A percentile compares a stretch with the other conserved stretches of the same genome.
Evolutionary conservation across 92 coral and sea anemone genomes (phyloP).

Genomic region (Epizoanthus ramosus): DNA sequence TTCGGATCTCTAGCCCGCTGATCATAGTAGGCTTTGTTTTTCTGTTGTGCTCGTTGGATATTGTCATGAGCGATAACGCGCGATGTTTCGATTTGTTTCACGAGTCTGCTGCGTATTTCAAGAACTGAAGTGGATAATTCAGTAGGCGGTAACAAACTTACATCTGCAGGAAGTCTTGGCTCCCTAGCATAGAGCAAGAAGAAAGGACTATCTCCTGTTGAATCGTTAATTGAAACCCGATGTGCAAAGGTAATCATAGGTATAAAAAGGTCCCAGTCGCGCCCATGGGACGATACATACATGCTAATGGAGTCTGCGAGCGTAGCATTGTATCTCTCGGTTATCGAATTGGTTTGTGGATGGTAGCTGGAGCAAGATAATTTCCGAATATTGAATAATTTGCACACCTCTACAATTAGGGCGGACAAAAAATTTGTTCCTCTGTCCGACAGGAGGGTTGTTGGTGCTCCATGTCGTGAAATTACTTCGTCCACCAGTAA

Average conservation of each 20-base stretch:
- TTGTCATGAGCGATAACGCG: slow-evolving; percentile 25
- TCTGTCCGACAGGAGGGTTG: slow-evolving; percentile 55
- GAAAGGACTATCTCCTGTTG: slow-evolving; percentile 67
- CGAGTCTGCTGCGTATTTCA: slow-evolving; percentile 57
- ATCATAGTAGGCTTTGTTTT: slow-evolving; percentile 17
- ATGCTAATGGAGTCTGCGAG: slow-evolving; percentile 50
- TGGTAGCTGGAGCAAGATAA: slow-evolving; percentile 51
- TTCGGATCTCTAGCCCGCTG: slow-evolving; percentile 22
- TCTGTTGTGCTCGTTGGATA: slow-evolving; percentile 30
- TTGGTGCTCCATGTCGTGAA: slow-evolving; percentile 54
- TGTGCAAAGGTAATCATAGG: slow-evolving; percentile 45
- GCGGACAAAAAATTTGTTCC: slow-evolving; percentile 57
- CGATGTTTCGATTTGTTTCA: slow-evolving; percentile 59
- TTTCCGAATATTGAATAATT: slow-evolving; percentile 40
- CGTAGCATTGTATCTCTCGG: slow-evolving; percentile 53
- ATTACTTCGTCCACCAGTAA: slow-evolving; percentile 57
- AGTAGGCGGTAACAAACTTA: slow-evolving; percentile 47
- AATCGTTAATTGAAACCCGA: slow-evolving; percentile 53
- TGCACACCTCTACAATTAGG: slow-evolving; percentile 46
- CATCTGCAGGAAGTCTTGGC: slow-evolving; percentile 65
- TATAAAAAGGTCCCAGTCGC: slow-evolving; percentile 59
- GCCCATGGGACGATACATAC: slow-evolving; percentile 54
- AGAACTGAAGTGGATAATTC: slow-evolving; percentile 50
- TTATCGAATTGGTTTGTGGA: slow-evolving; percentile 47
- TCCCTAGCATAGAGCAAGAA: slow-evolving; percentile 59